Base-by-base conservation (phyloP, 2,888 invertebrate species). In the Tortricodes alternella region DNA sequence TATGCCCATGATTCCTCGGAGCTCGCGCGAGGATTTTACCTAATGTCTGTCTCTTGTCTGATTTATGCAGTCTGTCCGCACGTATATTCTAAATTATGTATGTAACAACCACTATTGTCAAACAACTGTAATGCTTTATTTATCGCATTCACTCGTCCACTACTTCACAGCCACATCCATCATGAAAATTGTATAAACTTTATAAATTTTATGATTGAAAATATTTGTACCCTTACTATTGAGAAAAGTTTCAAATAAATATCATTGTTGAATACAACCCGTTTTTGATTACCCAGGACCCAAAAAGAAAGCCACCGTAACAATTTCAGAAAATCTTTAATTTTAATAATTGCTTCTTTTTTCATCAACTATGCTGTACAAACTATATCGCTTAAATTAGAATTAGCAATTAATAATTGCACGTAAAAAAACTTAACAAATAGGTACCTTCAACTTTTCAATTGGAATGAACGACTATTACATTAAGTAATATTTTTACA, bases 381-480 rank as follows among this genome's bases (percentile, higher is more conserved):
- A 86, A 88, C 90, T 90, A 90, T 85, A 80, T 87, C 77, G 89
- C 90, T 90, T 90, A 90, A 83, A 89, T 87, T 89, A 87, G 75
- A 86, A 87, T 89, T 90, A 90, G 90, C 90, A 89, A 89, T 90
- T 89, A 90, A 90, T 89, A 90, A 90, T 90, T 90, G 90, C 90
- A 90, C 90, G 90, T 90, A 90, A 90, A 90, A 83, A 90, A 90
- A 90, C 90, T 90, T 90, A 90, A 90, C 89, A 89, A 90, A 87
- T 89, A 90, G 81, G 79, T 89, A 89, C 76, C 81, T 83, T 89
- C 86, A 90, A 88, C 89, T 83, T 88, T 89, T 90, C 86, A 82
- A 86, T 85, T 90, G 90, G 90, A 90, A 90, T 90, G 90, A 90
- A 90, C 89, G 77, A 86, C 89, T 83, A 85, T 88, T 85, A 87